Evolutionary conservation across 2,113 vertebrate genomes (phyloP).

Genomic region (Crotophaga sulcirostris): DNA sequence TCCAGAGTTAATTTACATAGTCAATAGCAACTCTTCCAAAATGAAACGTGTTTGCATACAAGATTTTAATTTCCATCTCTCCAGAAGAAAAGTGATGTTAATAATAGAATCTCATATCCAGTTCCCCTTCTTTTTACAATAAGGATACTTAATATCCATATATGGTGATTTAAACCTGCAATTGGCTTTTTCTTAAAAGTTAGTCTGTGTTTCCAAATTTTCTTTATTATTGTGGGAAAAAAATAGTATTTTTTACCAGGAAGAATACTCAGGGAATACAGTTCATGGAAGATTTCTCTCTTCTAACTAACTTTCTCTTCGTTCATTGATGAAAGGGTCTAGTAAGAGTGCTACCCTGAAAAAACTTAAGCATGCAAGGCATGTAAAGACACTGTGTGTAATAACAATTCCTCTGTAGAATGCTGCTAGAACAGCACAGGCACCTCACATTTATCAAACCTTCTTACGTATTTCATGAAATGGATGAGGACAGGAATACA

Average conservation of each 20-base stretch:
- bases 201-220: neutral
- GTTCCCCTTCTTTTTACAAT: neutral
- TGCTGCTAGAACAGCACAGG: neutral
- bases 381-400: neutral
- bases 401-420: neutral
- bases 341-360: neutral
- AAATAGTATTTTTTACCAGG: neutral
- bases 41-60: neutral
- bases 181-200: neutral
- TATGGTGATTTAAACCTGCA: neutral
- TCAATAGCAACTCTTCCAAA: neutral
- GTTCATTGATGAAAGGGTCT: neutral
- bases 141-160: neutral
- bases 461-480: neutral
- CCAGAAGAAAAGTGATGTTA: neutral
- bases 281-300: neutral
- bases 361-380: neutral
- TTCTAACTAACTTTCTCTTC: neutral
- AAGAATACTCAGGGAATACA: neutral
- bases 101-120: neutral
- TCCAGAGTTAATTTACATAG: neutral
- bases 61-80: neutral
- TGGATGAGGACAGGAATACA: neutral
- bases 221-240: neutral
- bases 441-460: neutral